phyloP scores from a whole-genome alignment of 2,113 vertebrate genomes.

The Cricetomys ansorgei region DNA sequence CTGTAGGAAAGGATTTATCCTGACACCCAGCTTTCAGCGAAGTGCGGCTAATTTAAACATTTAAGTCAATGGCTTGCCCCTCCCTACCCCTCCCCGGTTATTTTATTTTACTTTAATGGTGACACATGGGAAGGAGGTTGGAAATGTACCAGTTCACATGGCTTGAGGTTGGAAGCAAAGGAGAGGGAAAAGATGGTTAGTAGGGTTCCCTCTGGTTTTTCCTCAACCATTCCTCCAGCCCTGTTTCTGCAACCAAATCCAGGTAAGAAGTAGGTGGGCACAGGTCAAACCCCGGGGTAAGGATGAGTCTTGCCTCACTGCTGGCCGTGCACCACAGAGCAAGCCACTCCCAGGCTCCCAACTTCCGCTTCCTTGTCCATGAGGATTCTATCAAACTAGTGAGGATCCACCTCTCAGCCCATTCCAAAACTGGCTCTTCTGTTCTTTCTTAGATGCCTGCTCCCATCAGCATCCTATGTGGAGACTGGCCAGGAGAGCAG shows the following conservation, averaged over 20 bases:
- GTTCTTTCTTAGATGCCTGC: not conserved
- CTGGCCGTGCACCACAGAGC: not conserved
- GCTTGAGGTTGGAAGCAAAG: not conserved
- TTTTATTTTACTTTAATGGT: constrained; percentile 56
- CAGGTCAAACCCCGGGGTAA: not conserved
- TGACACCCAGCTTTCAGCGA: constrained; percentile 73
- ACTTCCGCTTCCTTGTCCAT: not conserved
- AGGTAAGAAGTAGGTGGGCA: not conserved
- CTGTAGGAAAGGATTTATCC: constrained; percentile 76
- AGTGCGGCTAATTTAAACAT: constrained; percentile 80
- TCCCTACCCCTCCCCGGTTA: not conserved
- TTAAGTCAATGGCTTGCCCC: constrained; percentile 65
- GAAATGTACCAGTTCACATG: not conserved
- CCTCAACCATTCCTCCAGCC: too few relatives aligned
- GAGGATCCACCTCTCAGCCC: not conserved
- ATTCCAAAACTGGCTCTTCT: not conserved
- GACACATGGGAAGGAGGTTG: not conserved
- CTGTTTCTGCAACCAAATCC: not conserved
- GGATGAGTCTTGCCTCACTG: not conserved
- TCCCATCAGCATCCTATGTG: not conserved
- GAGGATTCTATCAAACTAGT: not conserved
- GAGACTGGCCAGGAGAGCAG: not conserved
- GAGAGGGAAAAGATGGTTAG: not conserved
- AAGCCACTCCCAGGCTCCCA: accelerated
- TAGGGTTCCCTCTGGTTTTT: not conserved